Percentiles rank a stretch among this genome's conserved stretches.
Evolutionary conservation across 2,888 invertebrate genomes (phyloP).

Genomic region (Stegophylla sp.): DNA sequence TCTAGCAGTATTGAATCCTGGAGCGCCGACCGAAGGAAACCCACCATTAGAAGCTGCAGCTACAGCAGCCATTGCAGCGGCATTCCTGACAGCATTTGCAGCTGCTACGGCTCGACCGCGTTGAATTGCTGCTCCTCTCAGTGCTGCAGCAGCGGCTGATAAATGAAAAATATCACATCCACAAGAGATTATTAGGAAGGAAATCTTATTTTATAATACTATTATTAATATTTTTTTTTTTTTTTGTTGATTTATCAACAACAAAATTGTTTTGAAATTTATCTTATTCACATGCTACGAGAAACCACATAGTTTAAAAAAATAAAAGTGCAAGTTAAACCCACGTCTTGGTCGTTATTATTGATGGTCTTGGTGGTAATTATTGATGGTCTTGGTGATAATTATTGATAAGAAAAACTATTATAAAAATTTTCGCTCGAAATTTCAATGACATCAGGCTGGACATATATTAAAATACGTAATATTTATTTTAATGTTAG

Average conservation of each 20-base stretch:
- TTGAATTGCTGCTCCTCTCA: conserved; percentile 84
- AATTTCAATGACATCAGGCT: too few relatives aligned
- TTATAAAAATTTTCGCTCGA: too few relatives aligned
- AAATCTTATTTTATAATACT: neutral
- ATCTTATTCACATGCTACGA: conserved; percentile 26
- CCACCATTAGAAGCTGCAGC: conserved; percentile 69
- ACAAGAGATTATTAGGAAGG: conserved; percentile 23
- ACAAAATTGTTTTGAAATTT: neutral
- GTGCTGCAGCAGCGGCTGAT: conserved; percentile 76
- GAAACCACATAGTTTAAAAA: neutral
- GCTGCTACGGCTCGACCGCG: conserved; percentile 69
- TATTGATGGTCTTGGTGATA: too few relatives aligned
- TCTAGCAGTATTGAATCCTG: conserved; percentile 46
- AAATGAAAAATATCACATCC: conserved; percentile 64
- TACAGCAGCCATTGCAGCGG: conserved; percentile 67
- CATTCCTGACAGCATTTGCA: conserved; percentile 71
- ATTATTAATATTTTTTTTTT: neutral
- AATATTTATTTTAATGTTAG: too few relatives aligned
- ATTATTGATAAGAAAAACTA: too few relatives aligned
- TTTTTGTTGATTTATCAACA: neutral
- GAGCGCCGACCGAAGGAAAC: conserved; percentile 28
- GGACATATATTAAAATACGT: too few relatives aligned
- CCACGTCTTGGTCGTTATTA: too few relatives aligned
- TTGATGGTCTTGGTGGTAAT: too few relatives aligned
- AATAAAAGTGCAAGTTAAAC: too few relatives aligned